Base-by-base conservation (phyloP, 2,888 invertebrate species). In the Tholera decimalis region DNA sequence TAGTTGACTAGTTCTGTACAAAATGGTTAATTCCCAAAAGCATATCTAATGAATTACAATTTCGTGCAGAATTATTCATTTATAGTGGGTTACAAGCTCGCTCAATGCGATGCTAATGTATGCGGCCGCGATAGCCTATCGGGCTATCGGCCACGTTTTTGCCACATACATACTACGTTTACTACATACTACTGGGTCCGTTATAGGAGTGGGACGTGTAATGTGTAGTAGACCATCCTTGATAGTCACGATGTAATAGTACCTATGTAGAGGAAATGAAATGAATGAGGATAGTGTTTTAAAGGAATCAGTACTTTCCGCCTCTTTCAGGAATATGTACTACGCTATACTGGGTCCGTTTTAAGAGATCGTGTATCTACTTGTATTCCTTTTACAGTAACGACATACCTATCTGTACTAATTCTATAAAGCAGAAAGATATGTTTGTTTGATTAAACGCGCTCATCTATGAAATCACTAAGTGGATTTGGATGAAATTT, bases 91-190 rank as follows among this genome's bases (percentile, higher is more conserved):
- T 87, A 83, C 81, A 79, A 59, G 76, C 77, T 24, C 60, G 66
- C 65, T 77, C 86, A 88, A 88, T 88, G 78, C 33, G 73, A 88
- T 88, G 89, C 74, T 85, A 89, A 89, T 89, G 69, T 87, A 89
- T 88, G 79, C 87, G 74, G 58, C 26, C 61, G 71, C 80, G 88
- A 89, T 89, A 86, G 73, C 47, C 58, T 72, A 68, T 60, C 73
- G 58, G 24, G n/a, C 68, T 54, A 71, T 77, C 80, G 57, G 35
- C 61, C 61, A 55, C 58, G 73, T 84, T 84, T 84, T 84, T 84
- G 82, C 78, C 79, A 73, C 64, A 64, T 74, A 72, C 58, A 33
- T 33, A 66, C 62, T 65, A 66, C 49, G 53, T 57, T 61, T 18
- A 64, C 56, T 66, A 69, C 49, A 30, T 51, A 58, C 71, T 47